Evolutionary conservation across 2,113 vertebrate genomes (phyloP).

Genomic region (Plectropomus leopardus): DNA sequence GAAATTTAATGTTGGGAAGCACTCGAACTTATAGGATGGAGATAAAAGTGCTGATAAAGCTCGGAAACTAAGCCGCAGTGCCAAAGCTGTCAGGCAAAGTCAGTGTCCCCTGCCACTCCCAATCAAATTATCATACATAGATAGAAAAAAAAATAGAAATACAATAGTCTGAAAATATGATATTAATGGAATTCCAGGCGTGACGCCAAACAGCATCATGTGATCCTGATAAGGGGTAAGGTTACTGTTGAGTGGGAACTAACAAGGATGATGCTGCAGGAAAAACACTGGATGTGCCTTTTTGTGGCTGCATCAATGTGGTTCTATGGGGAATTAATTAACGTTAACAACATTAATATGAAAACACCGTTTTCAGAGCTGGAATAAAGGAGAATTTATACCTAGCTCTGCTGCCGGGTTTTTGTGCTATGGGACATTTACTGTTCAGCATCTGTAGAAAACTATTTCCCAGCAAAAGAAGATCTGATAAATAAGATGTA

Average conservation of each 20-base stretch:
- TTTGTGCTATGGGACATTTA: background rate
- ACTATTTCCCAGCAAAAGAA: background rate
- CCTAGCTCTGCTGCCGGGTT: background rate
- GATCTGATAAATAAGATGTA: background rate
- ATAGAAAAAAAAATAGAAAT: conserved; percentile 27
- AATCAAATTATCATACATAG: conserved; percentile 52
- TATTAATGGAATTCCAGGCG: conserved; percentile 46
- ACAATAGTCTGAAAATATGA: conserved; percentile 39
- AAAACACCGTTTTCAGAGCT: background rate
- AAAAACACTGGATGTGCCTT: background rate
- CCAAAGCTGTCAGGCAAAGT: conserved; percentile 33
- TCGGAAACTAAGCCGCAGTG: conserved; percentile 30
- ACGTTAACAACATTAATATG: background rate
- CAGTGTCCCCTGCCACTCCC: background rate
- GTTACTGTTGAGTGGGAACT: background rate
- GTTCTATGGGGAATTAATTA: background rate
- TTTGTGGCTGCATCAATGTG: background rate
- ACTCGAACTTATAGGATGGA: background rate
- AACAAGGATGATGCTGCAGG: background rate
- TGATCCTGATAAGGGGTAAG: conserved; percentile 12
- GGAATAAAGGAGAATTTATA: background rate
- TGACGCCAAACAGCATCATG: conserved; percentile 16
- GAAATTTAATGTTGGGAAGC: conserved; percentile 21
- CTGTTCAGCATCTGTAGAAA: background rate
- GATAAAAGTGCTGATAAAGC: conserved; percentile 38